Evolutionary conservation across 2,797 vertebrate genomes (phyloP).

Genomic region (Gobio occitaniae): DNA sequence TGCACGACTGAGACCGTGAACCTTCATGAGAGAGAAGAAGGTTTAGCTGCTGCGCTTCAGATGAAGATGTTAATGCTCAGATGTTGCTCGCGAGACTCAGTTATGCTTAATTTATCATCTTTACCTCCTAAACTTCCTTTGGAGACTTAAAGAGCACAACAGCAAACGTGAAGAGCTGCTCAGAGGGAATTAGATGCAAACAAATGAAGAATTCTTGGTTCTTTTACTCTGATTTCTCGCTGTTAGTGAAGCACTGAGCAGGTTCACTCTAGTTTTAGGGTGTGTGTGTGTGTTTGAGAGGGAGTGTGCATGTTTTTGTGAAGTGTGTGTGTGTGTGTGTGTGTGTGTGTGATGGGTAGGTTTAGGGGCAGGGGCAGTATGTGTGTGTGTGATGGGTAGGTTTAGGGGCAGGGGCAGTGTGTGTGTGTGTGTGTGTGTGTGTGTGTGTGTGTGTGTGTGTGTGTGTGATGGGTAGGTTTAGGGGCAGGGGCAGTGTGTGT

Average conservation of each 20-base stretch:
- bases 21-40: neutral
- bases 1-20: neutral
- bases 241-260: neutral
- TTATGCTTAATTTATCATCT: neutral
- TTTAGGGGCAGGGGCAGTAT: no score
- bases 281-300: neutral
- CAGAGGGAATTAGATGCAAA: neutral
- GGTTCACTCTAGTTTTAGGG: neutral
- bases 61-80: neutral
- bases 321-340: slow-evolving; percentile 2
- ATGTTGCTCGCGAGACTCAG: neutral
- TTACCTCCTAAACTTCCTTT: neutral
- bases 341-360: neutral
- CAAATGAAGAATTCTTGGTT: neutral
- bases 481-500: no score
- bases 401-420: no score
- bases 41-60: neutral
- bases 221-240: neutral
- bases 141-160: neutral
- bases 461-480: no score
- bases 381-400: slow-evolving; percentile 13
- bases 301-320: no score
- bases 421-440: neutral
- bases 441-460: slow-evolving; percentile 9
- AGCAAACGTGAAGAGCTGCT: neutral